Evolutionary conservation across 2,113 vertebrate genomes (phyloP).

Genomic region (Periophthalmus modestus): DNA sequence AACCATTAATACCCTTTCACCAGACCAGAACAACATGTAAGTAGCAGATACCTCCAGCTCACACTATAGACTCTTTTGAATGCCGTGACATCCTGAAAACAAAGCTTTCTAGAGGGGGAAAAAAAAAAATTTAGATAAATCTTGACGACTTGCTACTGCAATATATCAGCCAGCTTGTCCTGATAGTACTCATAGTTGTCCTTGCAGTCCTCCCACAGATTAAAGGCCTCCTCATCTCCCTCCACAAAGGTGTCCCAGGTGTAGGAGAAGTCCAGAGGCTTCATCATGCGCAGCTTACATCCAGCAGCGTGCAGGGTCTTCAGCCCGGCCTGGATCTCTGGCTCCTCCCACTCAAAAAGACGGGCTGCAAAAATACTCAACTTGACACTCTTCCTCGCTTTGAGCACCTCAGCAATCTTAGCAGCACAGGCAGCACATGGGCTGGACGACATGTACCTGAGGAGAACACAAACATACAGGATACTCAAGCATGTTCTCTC

Average conservation of each 20-base stretch:
- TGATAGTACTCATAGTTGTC: constrained; percentile 92
- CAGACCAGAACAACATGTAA: background rate
- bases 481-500: no score
- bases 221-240: constrained; percentile 84
- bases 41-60: background rate
- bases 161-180: constrained; percentile 87
- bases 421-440: constrained; percentile 84
- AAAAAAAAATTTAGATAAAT: background rate
- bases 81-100: background rate
- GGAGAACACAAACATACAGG: constrained; percentile 19
- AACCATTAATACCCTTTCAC: no score
- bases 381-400: constrained; percentile 76
- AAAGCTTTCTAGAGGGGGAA: background rate
- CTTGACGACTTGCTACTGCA: constrained; percentile 70
- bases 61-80: background rate
- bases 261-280: constrained; percentile 92
- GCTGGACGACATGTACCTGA: constrained; percentile 93
- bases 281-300: constrained; percentile 92
- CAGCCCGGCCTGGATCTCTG: constrained; percentile 84
- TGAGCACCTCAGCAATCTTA: constrained; percentile 79
- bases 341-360: constrained; percentile 93
- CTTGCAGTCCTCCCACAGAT: constrained; percentile 95
- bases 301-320: constrained; percentile 81
- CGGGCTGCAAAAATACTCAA: constrained; percentile 85
- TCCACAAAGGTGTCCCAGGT: constrained; percentile 95